Evolutionary conservation across 2,113 vertebrate genomes (phyloP).

Genomic region (Thalassoma bifasciatum): DNA sequence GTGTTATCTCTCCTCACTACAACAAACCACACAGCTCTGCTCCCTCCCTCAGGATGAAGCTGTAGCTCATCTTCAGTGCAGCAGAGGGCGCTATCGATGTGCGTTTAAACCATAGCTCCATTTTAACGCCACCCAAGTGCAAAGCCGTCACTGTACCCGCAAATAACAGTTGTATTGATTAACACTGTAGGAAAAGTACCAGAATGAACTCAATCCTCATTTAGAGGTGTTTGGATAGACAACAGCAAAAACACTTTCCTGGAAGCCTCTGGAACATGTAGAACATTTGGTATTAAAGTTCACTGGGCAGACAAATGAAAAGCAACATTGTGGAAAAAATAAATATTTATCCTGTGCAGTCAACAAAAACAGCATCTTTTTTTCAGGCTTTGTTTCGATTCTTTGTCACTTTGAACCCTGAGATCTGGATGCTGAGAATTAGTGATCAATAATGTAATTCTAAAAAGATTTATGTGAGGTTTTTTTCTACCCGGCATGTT

Average conservation of each 20-base stretch:
- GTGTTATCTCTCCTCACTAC: background rate
- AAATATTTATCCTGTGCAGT: background rate
- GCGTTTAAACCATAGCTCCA: background rate
- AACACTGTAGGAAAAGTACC: background rate
- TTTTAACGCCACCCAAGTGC: too few relatives aligned
- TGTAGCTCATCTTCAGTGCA: conserved; percentile 15
- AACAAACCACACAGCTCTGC: background rate
- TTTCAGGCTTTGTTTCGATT: background rate
- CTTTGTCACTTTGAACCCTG: background rate
- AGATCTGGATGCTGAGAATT: background rate
- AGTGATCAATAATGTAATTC: background rate
- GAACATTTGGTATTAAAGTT: background rate
- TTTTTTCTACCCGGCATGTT: background rate
- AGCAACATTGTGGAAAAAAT: background rate
- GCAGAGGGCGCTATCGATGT: conserved; percentile 22
- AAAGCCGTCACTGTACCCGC: too few relatives aligned
- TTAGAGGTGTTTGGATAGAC: background rate
- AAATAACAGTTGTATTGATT: background rate
- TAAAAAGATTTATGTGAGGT: background rate
- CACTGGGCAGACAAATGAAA: background rate
- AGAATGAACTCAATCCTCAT: background rate
- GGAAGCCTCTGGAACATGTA: too few relatives aligned
- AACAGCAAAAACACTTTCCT: background rate
- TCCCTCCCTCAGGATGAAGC: background rate
- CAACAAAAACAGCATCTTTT: background rate